phyloP scores from a whole-genome alignment of 2,113 vertebrate species.

The Myotis brandtii region DNA sequence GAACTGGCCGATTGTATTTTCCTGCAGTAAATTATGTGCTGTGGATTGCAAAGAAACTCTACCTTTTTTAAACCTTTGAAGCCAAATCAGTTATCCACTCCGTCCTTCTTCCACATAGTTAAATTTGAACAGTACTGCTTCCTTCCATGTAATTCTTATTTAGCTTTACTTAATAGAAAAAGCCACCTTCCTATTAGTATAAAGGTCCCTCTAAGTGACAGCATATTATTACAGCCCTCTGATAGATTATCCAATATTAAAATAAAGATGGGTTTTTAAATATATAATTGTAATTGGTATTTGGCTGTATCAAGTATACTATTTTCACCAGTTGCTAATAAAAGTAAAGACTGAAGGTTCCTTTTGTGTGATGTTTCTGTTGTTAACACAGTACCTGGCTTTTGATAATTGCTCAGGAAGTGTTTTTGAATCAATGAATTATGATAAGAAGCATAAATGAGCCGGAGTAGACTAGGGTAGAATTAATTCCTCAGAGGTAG shows the following conservation, averaged over 20 bases:
- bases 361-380: background rate
- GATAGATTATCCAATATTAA: constrained; percentile 40
- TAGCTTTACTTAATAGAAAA: constrained; percentile 47
- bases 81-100: background rate
- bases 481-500: constrained; percentile 54
- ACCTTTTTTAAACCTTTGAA: background rate
- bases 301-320: background rate
- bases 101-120: background rate
- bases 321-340: constrained; percentile 47
- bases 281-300: constrained; percentile 33
- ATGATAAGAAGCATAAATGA: constrained; percentile 41
- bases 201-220: constrained; percentile 23
- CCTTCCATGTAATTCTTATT: constrained; percentile 45
- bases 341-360: constrained; percentile 5
- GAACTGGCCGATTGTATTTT: constrained; percentile 31
- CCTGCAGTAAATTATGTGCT: constrained; percentile 41
- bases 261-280: constrained; percentile 43
- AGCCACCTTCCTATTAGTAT: constrained; percentile 5
- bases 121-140: constrained; percentile 26
- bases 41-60: constrained; percentile 55
- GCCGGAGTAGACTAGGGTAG: background rate
- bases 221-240: constrained; percentile 31
- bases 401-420: constrained; percentile 54
- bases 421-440: constrained; percentile 47
- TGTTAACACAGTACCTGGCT: background rate